Evolutionary conservation across 2,113 vertebrate genomes (phyloP).

Genomic region (Cacatua alba): DNA sequence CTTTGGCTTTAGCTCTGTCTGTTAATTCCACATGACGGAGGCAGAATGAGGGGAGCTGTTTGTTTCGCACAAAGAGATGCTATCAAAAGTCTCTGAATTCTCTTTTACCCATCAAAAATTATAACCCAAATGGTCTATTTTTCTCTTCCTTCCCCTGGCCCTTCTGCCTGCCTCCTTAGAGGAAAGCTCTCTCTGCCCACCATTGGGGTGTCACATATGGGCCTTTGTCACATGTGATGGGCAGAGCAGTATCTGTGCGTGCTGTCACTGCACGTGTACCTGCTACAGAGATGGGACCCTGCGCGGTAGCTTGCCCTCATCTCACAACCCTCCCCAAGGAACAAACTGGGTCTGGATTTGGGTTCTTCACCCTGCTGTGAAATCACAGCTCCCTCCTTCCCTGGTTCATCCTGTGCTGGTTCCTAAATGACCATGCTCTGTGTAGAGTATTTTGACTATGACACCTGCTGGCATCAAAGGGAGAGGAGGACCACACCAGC

Average conservation of each 20-base stretch:
- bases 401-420: not conserved
- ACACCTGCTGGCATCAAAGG: not conserved
- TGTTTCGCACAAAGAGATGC: not conserved
- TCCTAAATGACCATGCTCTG: not conserved
- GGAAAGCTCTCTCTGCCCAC: not conserved
- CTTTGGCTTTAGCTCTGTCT: not conserved
- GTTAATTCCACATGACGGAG: not conserved
- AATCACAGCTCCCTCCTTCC: not conserved
- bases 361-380: not conserved
- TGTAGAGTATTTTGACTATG: not conserved
- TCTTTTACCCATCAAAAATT: not conserved
- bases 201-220: fast-evolving
- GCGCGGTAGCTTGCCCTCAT: not conserved
- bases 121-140: not conserved
- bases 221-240: not conserved
- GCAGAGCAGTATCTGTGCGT: not conserved
- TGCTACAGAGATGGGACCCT: not conserved
- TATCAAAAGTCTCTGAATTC: not conserved
- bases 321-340: not conserved
- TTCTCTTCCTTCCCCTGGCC: not conserved
- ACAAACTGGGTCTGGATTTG: not conserved
- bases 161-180: not conserved
- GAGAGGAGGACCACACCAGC: not conserved
- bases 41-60: not conserved
- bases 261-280: fast-evolving